Base-by-base conservation (phyloP, 2,797 vertebrate genomes). In the Anguilla obscura region DNA sequence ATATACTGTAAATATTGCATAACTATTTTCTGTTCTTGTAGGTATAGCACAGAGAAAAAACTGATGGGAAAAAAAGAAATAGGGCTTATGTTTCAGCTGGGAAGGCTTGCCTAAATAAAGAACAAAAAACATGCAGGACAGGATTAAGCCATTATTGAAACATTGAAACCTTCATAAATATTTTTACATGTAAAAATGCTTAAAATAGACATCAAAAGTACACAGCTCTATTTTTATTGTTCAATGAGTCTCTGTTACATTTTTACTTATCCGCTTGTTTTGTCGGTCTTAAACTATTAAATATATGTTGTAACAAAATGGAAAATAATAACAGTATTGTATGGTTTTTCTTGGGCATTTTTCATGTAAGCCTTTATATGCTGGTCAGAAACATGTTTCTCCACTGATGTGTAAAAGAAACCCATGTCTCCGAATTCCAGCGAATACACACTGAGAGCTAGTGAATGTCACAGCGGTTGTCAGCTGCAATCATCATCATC, bases 401-500 rank as follows among this genome's bases (percentile, higher is more conserved):
- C 30, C 7, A 30, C 69, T 71, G 71, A 80, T 48, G 40, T 16
- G 76, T 45, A 48, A 48, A 9, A 48, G 16, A 80, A n/a, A 24
- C 6, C 69, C 69, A 30, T 71, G 66, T 36, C 33, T 76, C 30
- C 6, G 40, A 80, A 48, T n/a, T 80, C 40, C 76, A 21, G 18
- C 36, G 48, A 4, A 48, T 48, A 24, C 18, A 45, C 24, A 21
- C 40, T 76, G 71, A 48, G 40, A 48, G 18, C 36, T 48, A 24
- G 16, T 80, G 36, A 45, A 21, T 9, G 16, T 30, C 14, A 45
- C 18, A 48, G 76, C 74, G 27, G 63, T 48, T 36, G 82, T 48
- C 63, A 88, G 82, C 80, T 85, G 60, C 40, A 56, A 88, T 27
- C 69, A 66, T 21, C 40, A 63, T 69, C 63, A 60, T 84, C 60